Evolutionary conservation across 2,888 invertebrate genomes (phyloP), one percentile per base, ranked within the genome.

Genomic region (Petrolisthes cinctipes): DNA sequence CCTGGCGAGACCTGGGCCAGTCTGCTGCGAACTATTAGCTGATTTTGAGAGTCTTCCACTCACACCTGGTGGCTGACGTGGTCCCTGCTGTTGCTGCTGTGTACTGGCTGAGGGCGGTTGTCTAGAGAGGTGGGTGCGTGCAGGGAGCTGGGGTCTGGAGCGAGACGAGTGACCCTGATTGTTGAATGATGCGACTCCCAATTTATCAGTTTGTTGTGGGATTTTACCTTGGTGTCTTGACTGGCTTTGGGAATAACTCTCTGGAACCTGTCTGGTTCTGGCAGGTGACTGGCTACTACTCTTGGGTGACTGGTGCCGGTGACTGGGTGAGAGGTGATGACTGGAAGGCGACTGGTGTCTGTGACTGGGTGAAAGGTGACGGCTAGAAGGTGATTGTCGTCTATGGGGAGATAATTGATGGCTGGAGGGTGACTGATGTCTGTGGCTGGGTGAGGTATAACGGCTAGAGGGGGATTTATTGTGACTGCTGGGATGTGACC

Each of bases 211-310:
- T 9, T 83, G 83, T n/a, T 20, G 51, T 14, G 11, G 71, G 57
- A 17, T 17, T 73, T 6, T 53, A 23, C 17, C 73, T n/a, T 57
- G 76, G 9, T 73, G 57, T 76, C 82, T 86, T 66, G 81, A 66
- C n/a, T 54, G 54, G 9, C 76, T 82, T 23, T 86, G 86, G 17
- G 86, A 73, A 5, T 73, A 61, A n/a, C 7, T 53, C 71, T 82
- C 86, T 61, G 76, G 53, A 5, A 11, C 75, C 20, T 79, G 54
- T 85, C 54, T 79, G 17, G 14, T 73, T 17, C 20, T 79, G 54
- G 9, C 54, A 4, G 56, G 11, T n/a, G 82, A 37, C 4, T 53
- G 51, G 57, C 37, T 20, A 20, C 82, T 68, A 56, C 66, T 61
- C 37, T 54, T 81, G 9, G 81, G 81, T 9, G 81, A 81, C 66